Evolutionary conservation across 2,797 vertebrate species (phyloP).

Genomic region (Enteromius argenteus): DNA sequence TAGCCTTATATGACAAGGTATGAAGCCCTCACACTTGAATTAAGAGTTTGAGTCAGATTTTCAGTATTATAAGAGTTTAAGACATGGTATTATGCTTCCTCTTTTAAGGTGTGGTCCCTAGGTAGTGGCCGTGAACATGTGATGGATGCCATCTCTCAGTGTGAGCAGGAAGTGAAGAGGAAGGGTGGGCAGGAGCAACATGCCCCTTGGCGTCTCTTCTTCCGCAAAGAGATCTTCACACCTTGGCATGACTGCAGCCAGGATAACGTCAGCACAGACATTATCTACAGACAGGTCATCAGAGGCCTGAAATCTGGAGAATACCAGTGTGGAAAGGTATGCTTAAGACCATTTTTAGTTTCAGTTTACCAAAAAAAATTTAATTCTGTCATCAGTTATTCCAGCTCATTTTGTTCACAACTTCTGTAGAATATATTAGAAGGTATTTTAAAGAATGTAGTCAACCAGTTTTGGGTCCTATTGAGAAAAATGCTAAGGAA

Average conservation of each 20-base stretch:
- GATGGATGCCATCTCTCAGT: conserved; percentile 94
- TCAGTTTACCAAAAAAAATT: neutral
- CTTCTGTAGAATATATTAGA: neutral
- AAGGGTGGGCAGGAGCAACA: conserved; percentile 87
- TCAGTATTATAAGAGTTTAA: neutral
- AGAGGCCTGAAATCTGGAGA: conserved; percentile 89
- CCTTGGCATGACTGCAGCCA: conserved; percentile 91
- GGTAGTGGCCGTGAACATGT: conserved; percentile 87
- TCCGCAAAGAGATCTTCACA: conserved; percentile 95
- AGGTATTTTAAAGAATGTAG: neutral
- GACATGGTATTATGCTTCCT: neutral
- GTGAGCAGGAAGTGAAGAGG: conserved; percentile 89
- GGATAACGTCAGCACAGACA: conserved; percentile 88
- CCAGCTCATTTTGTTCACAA: neutral
- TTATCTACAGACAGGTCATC: conserved; percentile 92
- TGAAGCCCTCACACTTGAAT: neutral
- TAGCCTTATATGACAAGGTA: conserved; percentile 94
- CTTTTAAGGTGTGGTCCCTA: conserved; percentile 89
- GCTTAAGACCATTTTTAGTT: neutral
- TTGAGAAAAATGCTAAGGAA: neutral
- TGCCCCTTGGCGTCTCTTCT: conserved; percentile 91
- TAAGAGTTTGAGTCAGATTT: neutral
- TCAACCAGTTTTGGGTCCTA: neutral
- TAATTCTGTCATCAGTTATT: neutral
- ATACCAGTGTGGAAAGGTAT: conserved; percentile 89